phyloP scores from a whole-genome alignment of 53 echinoderm and acorn worm species.

The Stichopus horrens region DNA sequence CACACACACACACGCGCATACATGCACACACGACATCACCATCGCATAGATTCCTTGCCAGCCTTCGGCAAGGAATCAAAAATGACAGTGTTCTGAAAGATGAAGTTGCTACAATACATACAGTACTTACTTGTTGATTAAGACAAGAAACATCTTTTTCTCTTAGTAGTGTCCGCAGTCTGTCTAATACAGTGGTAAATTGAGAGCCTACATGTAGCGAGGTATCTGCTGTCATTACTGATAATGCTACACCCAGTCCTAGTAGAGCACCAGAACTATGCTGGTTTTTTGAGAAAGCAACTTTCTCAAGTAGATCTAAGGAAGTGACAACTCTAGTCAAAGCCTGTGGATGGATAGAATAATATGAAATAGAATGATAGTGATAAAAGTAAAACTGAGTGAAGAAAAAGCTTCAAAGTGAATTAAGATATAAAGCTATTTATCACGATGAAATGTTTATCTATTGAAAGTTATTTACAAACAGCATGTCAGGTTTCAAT shows the following conservation, averaged over 20 bases:
- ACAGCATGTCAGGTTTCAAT: no score
- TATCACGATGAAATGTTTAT: no score
- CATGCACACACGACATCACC: no score
- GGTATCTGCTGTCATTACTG: conserved; percentile 60
- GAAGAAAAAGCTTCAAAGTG: no score
- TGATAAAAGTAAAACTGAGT: no score
- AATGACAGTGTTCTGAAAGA: no score
- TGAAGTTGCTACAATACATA: no score
- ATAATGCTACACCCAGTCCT: conserved; percentile 60
- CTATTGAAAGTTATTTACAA: no score
- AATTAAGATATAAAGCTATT: no score
- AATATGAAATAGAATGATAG: neutral
- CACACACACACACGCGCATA: no score
- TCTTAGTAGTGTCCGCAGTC: conserved; percentile 16
- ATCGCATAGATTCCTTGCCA: no score
- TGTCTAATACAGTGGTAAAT: conserved; percentile 51
- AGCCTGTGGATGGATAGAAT: conserved; percentile 47
- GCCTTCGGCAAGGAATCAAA: no score
- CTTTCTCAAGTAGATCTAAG: conserved; percentile 61
- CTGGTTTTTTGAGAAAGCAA: conserved; percentile 11
- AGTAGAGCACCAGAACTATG: conserved; percentile 19
- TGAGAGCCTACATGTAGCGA: conserved; percentile 63
- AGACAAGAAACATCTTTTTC: neutral
- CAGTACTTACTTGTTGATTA: neutral
- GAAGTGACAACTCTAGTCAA: conserved; percentile 56